phyloP scores from a whole-genome alignment of 2,797 vertebrate genomes.

The Sardinella longiceps region DNA sequence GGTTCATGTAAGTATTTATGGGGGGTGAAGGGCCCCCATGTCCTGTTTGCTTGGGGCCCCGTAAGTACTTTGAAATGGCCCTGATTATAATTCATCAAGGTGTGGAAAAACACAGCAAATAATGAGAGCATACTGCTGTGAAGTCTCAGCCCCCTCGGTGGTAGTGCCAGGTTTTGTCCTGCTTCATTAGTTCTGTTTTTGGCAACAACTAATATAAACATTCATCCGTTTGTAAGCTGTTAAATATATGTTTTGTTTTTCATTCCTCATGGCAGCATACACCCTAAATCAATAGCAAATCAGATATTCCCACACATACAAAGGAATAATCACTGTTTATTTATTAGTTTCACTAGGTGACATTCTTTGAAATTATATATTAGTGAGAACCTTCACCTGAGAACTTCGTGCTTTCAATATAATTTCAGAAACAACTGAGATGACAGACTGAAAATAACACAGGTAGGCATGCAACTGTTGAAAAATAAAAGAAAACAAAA shows the following conservation, averaged over 20 bases:
- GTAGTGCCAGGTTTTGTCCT: conserved; percentile 12
- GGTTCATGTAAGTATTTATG: no score
- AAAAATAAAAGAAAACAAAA: neutral
- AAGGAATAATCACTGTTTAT: neutral
- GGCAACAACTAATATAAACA: neutral
- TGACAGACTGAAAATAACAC: neutral
- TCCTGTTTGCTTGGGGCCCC: no score
- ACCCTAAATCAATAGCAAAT: neutral
- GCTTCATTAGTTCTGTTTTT: conserved; percentile 9
- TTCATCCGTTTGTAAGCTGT: neutral
- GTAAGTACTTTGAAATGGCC: no score
- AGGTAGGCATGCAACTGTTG: neutral
- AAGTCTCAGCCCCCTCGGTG: conserved; percentile 48
- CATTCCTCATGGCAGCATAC: neutral
- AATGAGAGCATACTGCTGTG: conserved; percentile 35
- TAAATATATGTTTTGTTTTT: neutral
- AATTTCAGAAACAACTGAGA: neutral
- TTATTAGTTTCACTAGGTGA: neutral
- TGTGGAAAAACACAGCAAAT: neutral
- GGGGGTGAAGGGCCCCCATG: no score
- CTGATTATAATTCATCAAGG: neutral
- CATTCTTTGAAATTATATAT: neutral
- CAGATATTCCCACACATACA: neutral
- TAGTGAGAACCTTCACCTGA: neutral
- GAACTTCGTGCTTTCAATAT: neutral